Evolutionary conservation across 2,113 vertebrate species (phyloP).

Genomic region (Eubucco bourcierii): DNA sequence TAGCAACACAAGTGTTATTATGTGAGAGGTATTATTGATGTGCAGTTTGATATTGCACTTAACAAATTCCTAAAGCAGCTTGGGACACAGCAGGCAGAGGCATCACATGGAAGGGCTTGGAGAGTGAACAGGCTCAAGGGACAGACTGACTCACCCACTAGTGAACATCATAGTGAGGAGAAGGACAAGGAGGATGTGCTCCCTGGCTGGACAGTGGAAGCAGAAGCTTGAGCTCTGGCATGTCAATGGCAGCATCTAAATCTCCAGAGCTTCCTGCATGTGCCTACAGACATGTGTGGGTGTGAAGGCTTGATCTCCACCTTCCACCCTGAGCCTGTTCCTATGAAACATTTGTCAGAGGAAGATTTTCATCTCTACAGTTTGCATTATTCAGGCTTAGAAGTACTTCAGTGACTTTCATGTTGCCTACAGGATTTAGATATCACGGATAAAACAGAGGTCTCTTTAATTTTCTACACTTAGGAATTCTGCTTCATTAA

Average conservation of each 20-base stretch:
- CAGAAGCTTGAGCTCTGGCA: background rate
- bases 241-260: background rate
- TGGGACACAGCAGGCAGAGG: background rate
- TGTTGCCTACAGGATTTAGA: constrained; percentile 36
- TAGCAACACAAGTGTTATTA: accelerated
- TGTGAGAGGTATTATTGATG: background rate
- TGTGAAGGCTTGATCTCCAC: background rate
- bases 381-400: constrained; percentile 46
- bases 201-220: background rate
- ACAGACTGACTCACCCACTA: background rate
- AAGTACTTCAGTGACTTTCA: constrained; percentile 21
- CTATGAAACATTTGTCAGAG: constrained; percentile 50
- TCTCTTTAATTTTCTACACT: background rate
- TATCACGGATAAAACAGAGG: constrained; percentile 15
- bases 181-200: background rate
- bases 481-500: constrained; percentile 31
- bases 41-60: background rate
- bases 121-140: background rate
- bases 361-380: constrained; percentile 1
- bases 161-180: accelerated
- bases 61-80: background rate
- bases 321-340: background rate
- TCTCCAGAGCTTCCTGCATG: background rate
- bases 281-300: background rate
- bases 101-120: background rate